Percentiles rank a stretch among this genome's conserved stretches.
Conservation (phyloP, 2,888 invertebrate species). For the Drymonia ruficornis region DNA sequence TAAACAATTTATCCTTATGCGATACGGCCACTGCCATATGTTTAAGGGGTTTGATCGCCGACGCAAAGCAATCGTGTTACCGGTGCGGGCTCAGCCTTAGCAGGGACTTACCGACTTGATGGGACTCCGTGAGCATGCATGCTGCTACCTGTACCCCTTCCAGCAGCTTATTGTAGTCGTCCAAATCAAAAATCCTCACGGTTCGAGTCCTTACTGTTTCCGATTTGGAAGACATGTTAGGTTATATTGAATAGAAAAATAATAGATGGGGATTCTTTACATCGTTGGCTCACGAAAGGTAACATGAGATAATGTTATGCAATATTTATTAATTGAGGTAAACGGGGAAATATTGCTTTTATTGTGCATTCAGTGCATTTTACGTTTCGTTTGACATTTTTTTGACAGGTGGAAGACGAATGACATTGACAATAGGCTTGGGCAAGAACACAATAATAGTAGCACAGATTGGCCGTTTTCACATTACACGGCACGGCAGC, state of each 20-base stretch:
- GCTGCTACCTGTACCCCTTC: constrained; percentile 84
- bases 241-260: background rate
- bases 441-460: too few species aligned
- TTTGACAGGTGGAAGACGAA: background rate
- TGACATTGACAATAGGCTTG: too few species aligned
- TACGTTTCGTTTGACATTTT: background rate
- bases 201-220: constrained; percentile 62
- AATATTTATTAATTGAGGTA: constrained; percentile 10
- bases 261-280: constrained; percentile 2
- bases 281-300: constrained; percentile 4
- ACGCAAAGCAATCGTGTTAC: too few species aligned
- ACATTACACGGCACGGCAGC: too few species aligned
- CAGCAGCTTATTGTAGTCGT: constrained; percentile 78
- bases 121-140: constrained; percentile 84
- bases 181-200: constrained; percentile 79
- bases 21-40: too few species aligned
- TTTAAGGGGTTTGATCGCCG: too few species aligned
- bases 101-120: constrained; percentile 79
- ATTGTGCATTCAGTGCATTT: background rate
- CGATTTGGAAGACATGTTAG: constrained; percentile 59
- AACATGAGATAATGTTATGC: constrained; percentile 21
- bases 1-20: too few species aligned
- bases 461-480: too few species aligned
- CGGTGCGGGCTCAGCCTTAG: too few species aligned
- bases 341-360: too few species aligned